Evolutionary conservation across 2,888 invertebrate species (phyloP), one percentile per base, ranked within the genome.

Genomic region (Hesperia comma): DNA sequence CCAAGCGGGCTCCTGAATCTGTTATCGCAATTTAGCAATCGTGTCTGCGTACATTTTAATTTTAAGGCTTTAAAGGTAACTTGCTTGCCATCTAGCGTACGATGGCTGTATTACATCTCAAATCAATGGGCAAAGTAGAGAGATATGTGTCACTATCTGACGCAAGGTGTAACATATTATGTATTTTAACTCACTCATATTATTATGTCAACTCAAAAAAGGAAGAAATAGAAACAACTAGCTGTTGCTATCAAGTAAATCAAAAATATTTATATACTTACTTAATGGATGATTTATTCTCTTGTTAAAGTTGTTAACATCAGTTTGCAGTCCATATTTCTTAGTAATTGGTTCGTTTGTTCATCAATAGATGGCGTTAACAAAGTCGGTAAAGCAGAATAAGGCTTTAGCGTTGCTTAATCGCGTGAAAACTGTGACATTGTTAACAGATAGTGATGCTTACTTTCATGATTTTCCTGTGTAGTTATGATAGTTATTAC

Each of bases 391-490:
- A 79, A 84, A 85, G 70, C 80, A 87, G 84, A 73, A 72, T 77
- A 84, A 86, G 85, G 87, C 86, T 87, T 86, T 82, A 68, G 71
- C 73, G 80, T 68, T 70, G 41, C 58, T 49, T 33, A 49, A 55
- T 49, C 37, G 8, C 6, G 61, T 40, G 41, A 12, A 26, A 46
- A 26, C 51, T 26, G 15, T 57, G 12, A 15, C 15, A 40, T 54
- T 66, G 51, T 68, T 51, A 14, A 26, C 6, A 26, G 21, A 12
- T 21, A 61, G 7, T 12, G 6, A 17, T 14, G 14, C 3, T 14
- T 5, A 46, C 14, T 33, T 15, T 17, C 12, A 49, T n/a, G 14
- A 2, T 33, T 33, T 60, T 33, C 7, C n/a, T n/a, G 26, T 32
- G 26, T 32, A 58, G 6, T 49, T 12, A 7, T 33, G 5, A 61